These are phyloP conservation scores for Brachionus asplanchnoidis DNA, from an alignment of 1,140 invertebrate genomes.

Conservation along the genomic window DNA sequence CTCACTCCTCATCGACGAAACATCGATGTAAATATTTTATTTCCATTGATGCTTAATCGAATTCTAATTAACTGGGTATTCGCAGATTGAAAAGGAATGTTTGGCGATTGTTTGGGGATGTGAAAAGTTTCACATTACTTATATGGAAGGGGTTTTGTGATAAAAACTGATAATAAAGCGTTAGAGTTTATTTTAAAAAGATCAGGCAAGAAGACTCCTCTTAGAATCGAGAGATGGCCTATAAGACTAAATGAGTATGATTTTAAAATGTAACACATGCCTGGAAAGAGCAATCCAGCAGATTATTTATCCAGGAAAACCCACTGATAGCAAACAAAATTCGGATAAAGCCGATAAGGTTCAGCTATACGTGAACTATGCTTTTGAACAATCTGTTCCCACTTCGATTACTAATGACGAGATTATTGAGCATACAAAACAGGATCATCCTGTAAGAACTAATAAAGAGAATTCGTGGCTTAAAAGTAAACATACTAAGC, in stretches of 20 bases:
- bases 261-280: neutral
- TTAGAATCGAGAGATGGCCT: neutral
- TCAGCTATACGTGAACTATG: neutral
- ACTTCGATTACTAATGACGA: neutral
- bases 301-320: neutral
- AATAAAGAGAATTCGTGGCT: neutral
- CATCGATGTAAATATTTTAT: too few relatives aligned
- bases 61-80: too few relatives aligned
- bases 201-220: constrained; percentile 45
- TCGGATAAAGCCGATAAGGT: neutral
- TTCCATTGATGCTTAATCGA: too few relatives aligned
- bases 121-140: constrained; percentile 11
- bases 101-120: neutral
- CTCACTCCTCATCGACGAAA: too few relatives aligned
- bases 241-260: neutral
- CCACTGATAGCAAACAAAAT: neutral
- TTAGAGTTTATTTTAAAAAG: neutral
- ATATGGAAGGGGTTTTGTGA: neutral
- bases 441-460: neutral
- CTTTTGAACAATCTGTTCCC: neutral
- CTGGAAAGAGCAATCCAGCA: neutral
- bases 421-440: neutral
- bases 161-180: neutral
- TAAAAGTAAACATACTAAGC: neutral
- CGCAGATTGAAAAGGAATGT: constrained; percentile 49